These are phyloP conservation scores for roundworm (Caenorhabditis elegans) DNA, from an alignment of 1,140 invertebrate species.

Conservation along the genomic window WBcel235 BX284602.5:5397501-5398000, in stretches of 20 bases:
- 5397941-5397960: slow-evolving; percentile 65
- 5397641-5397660: slow-evolving; percentile 59
- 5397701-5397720: slow-evolving; percentile 54
- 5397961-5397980: slow-evolving; percentile 54
- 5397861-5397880: slow-evolving; percentile 44
- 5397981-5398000: slow-evolving; percentile 54
- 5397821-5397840: slow-evolving; percentile 38
- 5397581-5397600: slow-evolving; percentile 53
- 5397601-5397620: slow-evolving; percentile 37
- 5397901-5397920: too few relatives aligned
- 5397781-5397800: slow-evolving; percentile 37
- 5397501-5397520: background rate
- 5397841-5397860: slow-evolving; percentile 26
- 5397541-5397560: slow-evolving; percentile 46
- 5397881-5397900: background rate
- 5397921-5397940: slow-evolving; percentile 53
- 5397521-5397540: background rate
- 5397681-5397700: slow-evolving; percentile 57
- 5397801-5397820: slow-evolving; percentile 4
- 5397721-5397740: slow-evolving; percentile 50
- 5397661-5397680: slow-evolving; percentile 61
- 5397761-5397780: slow-evolving; percentile 23
- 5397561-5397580: slow-evolving; percentile 54
- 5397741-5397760: background rate
- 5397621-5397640: slow-evolving; percentile 60